Base-by-base conservation (phyloP, 2,113 vertebrate genomes). In the Dipodomys stephensi region DNA sequence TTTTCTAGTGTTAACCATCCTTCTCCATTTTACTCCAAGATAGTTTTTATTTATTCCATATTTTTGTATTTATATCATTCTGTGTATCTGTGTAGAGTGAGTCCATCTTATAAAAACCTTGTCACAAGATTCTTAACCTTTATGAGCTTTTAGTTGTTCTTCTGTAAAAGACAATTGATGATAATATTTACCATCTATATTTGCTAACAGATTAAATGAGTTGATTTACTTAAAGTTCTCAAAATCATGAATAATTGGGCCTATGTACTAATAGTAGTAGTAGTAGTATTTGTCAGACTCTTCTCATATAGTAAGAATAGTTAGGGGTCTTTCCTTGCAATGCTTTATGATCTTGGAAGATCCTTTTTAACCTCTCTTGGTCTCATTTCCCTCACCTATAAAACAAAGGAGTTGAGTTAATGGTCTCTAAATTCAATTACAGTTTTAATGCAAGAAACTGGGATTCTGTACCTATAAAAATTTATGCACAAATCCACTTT, bases 391-490 rank as follows among this genome's bases (percentile, higher is more conserved):
- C 65, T 93, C 23, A 73, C 78, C 73, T 84, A 49, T 89, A 84
- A 95, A 87, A 92, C 19, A 81, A 93, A 83, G 25, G 28, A 91
- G 30, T 71, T 79, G 4, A 7, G 57, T 83, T 64, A 64, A 93
- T 74, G 27, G 30, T 71, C 57, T 93, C 64, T 74, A 82, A 94
- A 93, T 94, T 93, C 69, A 96, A 84, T 84, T 95, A 64, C 2
- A 84, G 11, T 68, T 65, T 68, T 93, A 77, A 30, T 35, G 25
- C 76, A 82, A 78, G 69, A 95, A 95, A 87, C 30, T 44, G 87
- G 67, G 44, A 94, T 86, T 93, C 57, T 81, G 32, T 74, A 44
- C 30, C 65, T 86, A 62, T 86, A 79, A 92, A 95, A 94, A 72
- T 18, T 49, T 71, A 23, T 88, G 23, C 49, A 92, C 69, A 88